Percentiles rank a stretch among this genome's conserved stretches.
Evolutionary conservation across 2,888 invertebrate species (phyloP).

Genomic region (Therioaphis trifolii): DNA sequence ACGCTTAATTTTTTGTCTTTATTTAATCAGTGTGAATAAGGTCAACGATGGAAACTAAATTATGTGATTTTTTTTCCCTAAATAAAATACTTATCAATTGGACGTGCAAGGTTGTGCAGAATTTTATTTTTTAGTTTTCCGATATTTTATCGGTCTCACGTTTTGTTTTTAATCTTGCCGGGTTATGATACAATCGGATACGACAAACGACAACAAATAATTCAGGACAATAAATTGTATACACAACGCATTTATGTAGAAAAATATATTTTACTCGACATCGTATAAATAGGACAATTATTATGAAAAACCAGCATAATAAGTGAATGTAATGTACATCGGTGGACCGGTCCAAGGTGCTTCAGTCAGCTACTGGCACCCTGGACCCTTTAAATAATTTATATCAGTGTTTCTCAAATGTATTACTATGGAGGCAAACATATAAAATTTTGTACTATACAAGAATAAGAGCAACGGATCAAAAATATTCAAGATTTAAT

Average conservation of each 20-base stretch:
- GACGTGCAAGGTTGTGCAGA: constrained; percentile 41
- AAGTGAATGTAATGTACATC: no score
- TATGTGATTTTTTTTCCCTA: constrained; percentile 44
- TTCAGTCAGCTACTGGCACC: no score
- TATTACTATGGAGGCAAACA: no score
- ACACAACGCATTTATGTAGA: not conserved
- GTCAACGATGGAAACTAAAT: constrained; percentile 44
- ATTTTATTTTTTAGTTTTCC: constrained; percentile 43
- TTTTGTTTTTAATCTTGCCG: constrained; percentile 52
- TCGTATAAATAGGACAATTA: no score
- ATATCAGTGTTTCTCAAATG: no score
- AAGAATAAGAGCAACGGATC: no score
- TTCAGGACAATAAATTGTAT: constrained; percentile 20
- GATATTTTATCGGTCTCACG: constrained; percentile 56
- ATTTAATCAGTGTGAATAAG: constrained; percentile 48
- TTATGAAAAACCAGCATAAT: no score
- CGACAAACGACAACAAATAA: constrained; percentile 47
- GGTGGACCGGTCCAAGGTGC: no score
- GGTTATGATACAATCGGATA: constrained; percentile 47
- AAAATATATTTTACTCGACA: not conserved
- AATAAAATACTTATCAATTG: constrained; percentile 47
- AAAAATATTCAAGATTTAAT: no score
- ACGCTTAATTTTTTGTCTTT: constrained; percentile 41
- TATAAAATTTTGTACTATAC: no score
- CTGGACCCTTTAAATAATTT: no score